Evolutionary conservation across 2,888 invertebrate genomes (phyloP).

Genomic region (Ypsolopha sequella): DNA sequence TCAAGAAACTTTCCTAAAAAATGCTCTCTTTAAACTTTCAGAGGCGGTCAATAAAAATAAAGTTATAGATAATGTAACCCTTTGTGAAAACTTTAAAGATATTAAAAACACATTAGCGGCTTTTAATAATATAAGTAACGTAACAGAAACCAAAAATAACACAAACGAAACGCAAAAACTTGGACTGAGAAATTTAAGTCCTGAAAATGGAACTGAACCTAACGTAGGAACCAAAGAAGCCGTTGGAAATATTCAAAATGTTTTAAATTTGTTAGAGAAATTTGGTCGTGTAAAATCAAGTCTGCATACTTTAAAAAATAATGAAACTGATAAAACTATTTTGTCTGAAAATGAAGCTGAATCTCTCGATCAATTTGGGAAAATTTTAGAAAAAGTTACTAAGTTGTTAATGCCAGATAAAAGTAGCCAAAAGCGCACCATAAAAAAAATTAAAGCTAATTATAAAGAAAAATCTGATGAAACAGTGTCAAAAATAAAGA

Average conservation of each 20-base stretch:
- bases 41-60: conserved; percentile 35
- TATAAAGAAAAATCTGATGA: conserved; percentile 5
- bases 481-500: conserved; percentile 24
- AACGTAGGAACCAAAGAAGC: conserved; percentile 20
- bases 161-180: conserved; percentile 7
- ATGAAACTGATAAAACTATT: conserved; percentile 2
- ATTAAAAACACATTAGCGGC: conserved; percentile 13
- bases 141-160: background rate
- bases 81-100: conserved; percentile 37
- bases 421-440: conserved; percentile 3
- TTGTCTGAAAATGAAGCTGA: conserved; percentile 18
- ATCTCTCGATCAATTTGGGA: conserved; percentile 37
- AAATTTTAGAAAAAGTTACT: conserved; percentile 41
- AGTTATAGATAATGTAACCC: conserved; percentile 30
- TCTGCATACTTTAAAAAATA: conserved; percentile 22
- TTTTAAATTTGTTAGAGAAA: conserved; percentile 38
- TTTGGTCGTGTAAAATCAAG: conserved; percentile 36
- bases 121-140: background rate
- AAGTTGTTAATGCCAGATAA: conserved; percentile 39
- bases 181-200: conserved; percentile 2
- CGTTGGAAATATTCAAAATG: conserved; percentile 35
- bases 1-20: conserved; percentile 49
- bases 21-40: conserved; percentile 44
- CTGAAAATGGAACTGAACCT: background rate
- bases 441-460: no score